A percentile compares a stretch with the other conserved stretches of the same genome.
These are phyloP conservation scores for Cosmia pyralina DNA, from an alignment of 2,888 invertebrate genomes.

Conservation along the genomic window DNA sequence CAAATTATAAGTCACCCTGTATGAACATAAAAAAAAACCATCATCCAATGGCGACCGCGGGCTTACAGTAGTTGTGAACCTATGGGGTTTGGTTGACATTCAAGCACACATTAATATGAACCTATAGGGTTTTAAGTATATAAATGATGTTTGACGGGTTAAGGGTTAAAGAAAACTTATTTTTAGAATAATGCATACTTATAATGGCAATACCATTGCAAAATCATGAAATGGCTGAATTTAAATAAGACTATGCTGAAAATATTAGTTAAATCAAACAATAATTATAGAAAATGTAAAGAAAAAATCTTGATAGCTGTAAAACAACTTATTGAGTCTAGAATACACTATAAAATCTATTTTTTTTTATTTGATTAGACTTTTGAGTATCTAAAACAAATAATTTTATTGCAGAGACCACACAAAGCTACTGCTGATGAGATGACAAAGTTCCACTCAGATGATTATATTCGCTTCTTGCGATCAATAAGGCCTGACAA, in stretches of 20 bases:
- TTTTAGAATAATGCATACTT: neutral
- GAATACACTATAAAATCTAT: neutral
- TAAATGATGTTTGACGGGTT: no score
- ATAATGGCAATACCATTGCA: no score
- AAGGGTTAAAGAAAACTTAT: neutral
- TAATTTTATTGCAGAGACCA: conserved; percentile 93
- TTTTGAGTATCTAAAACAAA: neutral
- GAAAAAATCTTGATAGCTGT: neutral
- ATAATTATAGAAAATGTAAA: neutral
- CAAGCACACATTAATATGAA: no score
- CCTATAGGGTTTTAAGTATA: no score
- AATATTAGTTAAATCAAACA: neutral
- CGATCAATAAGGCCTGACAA: conserved; percentile 99
- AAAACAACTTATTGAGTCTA: neutral
- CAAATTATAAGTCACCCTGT: no score
- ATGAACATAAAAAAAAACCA: no score
- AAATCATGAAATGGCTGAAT: neutral
- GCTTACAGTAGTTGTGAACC: no score
- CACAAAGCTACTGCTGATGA: conserved; percentile 99
- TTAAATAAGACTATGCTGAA: neutral
- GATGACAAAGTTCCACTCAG: conserved; percentile 99
- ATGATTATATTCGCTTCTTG: conserved; percentile 99
- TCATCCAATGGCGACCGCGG: no score
- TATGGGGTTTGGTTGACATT: no score
- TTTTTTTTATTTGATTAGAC: neutral